These are phyloP conservation scores for Dasypus novemcinctus DNA, from an alignment of 2,113 vertebrate species.

Conservation along the genomic window DNA sequence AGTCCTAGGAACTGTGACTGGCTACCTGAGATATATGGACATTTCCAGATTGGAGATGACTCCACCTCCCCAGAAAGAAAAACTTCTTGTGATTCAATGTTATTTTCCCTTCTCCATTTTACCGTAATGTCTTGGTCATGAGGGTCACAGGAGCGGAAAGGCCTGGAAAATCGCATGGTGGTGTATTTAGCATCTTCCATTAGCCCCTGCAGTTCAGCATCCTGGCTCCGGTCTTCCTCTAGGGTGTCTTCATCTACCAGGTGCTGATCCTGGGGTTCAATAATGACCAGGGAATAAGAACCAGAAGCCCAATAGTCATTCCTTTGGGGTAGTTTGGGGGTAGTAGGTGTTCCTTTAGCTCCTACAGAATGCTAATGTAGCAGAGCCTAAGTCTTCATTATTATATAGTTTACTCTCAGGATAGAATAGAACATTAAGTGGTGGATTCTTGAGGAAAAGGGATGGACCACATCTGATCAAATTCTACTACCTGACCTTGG, in stretches of 20 bases:
- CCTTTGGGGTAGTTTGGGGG: not conserved
- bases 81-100: not conserved
- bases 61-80: not conserved
- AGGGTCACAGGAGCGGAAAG: slow-evolving; percentile 82
- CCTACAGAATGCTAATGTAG: not conserved
- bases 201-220: slow-evolving; percentile 83
- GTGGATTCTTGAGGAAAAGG: not conserved
- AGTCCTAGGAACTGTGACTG: not conserved
- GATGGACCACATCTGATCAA: not conserved
- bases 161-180: slow-evolving; percentile 80
- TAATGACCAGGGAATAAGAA: not conserved
- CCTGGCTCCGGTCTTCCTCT: slow-evolving; percentile 83
- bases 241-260: slow-evolving; percentile 75
- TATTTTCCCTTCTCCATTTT: not conserved
- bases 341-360: not conserved
- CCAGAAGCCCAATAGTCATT: not conserved
- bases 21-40: not conserved
- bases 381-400: not conserved
- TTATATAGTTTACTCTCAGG: not conserved
- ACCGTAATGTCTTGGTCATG: slow-evolving; percentile 85
- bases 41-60: not conserved
- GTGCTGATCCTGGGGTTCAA: slow-evolving; percentile 81
- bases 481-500: not conserved
- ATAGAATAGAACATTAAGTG: not conserved
- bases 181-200: slow-evolving; percentile 81